These are phyloP conservation scores for Pelodiscus sinensis DNA, from an alignment of 2,113 vertebrate genomes.

Conservation along the genomic window DNA sequence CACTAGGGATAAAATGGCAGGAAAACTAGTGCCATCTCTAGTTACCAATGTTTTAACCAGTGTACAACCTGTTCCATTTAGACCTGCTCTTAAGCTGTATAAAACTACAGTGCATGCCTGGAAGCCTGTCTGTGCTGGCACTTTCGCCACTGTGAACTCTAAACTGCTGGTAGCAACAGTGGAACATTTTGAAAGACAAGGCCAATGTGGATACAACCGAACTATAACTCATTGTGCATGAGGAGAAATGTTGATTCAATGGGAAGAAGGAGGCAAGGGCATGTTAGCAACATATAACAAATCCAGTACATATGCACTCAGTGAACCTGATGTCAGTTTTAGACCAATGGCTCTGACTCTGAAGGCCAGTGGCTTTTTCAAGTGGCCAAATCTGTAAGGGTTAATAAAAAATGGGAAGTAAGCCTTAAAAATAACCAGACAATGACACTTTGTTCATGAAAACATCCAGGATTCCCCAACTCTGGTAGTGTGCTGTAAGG, in stretches of 20 bases:
- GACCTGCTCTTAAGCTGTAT: neutral
- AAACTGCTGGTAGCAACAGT: neutral
- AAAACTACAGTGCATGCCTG: neutral
- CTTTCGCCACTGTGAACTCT: neutral
- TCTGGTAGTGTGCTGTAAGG: neutral
- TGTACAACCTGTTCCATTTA: neutral
- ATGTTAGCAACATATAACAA: neutral
- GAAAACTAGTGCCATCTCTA: neutral
- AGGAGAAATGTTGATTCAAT: neutral
- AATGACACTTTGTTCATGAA: neutral
- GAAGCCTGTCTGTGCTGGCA: neutral
- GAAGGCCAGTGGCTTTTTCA: no score
- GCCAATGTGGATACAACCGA: neutral
- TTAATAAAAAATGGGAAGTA: neutral
- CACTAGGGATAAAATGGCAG: neutral
- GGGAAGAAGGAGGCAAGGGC: neutral
- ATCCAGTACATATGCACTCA: neutral
- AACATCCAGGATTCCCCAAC: neutral
- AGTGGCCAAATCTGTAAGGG: neutral
- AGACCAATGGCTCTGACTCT: neutral
- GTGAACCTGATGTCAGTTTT: neutral
- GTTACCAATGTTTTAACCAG: neutral
- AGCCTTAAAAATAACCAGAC: neutral
- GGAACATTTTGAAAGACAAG: neutral
- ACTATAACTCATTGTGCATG: neutral